These are phyloP conservation scores for Regulus satrapa DNA, from an alignment of 2,113 vertebrate species.

Conservation along the genomic window DNA sequence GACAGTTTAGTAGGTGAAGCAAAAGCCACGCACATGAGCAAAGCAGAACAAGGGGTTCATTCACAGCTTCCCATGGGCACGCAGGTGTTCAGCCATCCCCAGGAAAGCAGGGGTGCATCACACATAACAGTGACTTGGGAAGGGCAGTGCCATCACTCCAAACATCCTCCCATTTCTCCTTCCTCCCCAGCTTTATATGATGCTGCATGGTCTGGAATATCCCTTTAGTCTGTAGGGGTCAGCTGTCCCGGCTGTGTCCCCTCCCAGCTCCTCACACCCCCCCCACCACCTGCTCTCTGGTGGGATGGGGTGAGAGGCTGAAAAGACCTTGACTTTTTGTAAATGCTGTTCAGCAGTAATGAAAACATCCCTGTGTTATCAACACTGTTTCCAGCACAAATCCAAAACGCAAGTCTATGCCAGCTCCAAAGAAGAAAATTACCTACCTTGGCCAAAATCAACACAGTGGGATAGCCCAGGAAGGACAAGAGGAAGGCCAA, in stretches of 20 bases:
- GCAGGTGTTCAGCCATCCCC: background rate
- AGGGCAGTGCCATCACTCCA: background rate
- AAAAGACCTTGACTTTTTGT: background rate
- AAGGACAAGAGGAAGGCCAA: background rate
- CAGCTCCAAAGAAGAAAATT: background rate
- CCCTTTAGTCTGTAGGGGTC: background rate
- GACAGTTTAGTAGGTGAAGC: background rate
- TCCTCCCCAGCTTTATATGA: background rate
- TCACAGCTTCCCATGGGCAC: background rate
- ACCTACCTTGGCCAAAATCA: background rate
- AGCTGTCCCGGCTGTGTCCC: background rate
- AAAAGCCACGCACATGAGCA: rapidly evolving
- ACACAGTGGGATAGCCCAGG: too few species aligned
- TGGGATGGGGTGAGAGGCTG: background rate
- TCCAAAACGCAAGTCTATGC: background rate
- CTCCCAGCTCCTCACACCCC: background rate
- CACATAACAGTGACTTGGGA: background rate
- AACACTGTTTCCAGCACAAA: background rate
- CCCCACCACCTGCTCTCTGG: background rate
- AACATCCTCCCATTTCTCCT: background rate
- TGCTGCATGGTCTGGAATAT: background rate
- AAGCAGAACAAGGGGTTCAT: background rate
- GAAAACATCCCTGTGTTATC: background rate
- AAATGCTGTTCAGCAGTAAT: background rate
- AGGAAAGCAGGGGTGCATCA: background rate